A percentile compares a stretch with the other conserved stretches of the same genome.
Evolutionary conservation across 2,888 invertebrate species (phyloP).

Genomic region (Tridacna gigas): DNA sequence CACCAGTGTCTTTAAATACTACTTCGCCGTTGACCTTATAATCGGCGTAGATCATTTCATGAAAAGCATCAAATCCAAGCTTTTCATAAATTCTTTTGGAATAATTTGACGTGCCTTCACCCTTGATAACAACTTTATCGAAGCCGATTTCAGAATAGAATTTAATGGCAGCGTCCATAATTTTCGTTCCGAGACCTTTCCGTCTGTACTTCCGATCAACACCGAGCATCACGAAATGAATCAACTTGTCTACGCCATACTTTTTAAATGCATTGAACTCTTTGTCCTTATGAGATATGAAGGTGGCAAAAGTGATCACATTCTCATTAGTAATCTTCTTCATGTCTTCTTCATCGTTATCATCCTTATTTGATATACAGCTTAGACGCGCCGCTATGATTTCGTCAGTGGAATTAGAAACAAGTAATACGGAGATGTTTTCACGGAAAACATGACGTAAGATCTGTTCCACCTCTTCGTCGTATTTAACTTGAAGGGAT

Average conservation of each 20-base stretch:
- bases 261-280: conserved; percentile 23
- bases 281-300: conserved; percentile 18
- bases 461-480: conserved; percentile 3
- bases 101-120: conserved; percentile 17
- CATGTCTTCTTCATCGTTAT: background rate
- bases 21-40: conserved; percentile 31
- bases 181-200: conserved; percentile 21
- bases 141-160: conserved; percentile 16
- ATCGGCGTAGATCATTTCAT: conserved; percentile 30
- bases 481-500: background rate
- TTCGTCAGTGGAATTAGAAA: background rate
- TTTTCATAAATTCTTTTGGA: conserved; percentile 32
- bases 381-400: conserved; percentile 8
- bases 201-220: conserved; percentile 31
- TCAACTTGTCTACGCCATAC: conserved; percentile 32
- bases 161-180: conserved; percentile 33
- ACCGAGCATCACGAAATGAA: conserved; percentile 37
- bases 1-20: conserved; percentile 18
- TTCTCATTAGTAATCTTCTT: background rate
- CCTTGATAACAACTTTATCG: conserved; percentile 7
- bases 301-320: background rate
- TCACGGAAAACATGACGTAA: background rate
- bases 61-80: conserved; percentile 32
- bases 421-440: background rate
- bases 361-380: background rate